phyloP scores from a whole-genome alignment of 2,888 invertebrate species.

The Entomobrya multifasciata region DNA sequence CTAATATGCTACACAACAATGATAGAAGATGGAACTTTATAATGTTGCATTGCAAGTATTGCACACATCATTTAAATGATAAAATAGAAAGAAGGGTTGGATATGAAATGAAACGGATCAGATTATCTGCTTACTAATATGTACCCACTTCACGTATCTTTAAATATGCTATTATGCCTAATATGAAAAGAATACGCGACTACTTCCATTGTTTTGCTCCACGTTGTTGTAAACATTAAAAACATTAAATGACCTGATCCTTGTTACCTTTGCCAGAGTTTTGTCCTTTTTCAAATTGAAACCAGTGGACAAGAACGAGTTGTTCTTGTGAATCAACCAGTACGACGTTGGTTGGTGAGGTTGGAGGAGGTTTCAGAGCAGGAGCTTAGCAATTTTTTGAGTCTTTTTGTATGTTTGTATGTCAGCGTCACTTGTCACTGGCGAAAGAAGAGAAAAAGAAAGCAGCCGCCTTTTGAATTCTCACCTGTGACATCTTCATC shows the following conservation, averaged over 20 bases:
- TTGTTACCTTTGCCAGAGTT: neutral
- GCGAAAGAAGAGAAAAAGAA: conserved; percentile 37
- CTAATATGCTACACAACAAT: neutral
- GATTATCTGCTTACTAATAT: neutral
- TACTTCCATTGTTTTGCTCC: conserved; percentile 30
- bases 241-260: neutral
- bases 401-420: neutral
- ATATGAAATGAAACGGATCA: conserved; percentile 29
- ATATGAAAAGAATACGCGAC: neutral
- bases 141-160: neutral
- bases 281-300: conserved; percentile 22
- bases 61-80: conserved; percentile 20
- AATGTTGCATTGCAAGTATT: neutral
- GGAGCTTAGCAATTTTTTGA: neutral
- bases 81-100: conserved; percentile 6
- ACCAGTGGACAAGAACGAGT: neutral
- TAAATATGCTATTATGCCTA: conserved; percentile 20
- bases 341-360: conserved; percentile 41
- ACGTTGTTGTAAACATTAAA: conserved; percentile 38
- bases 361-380: conserved; percentile 46
- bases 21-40: neutral
- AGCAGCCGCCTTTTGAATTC: conserved; percentile 26
- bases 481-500: conserved; percentile 70
- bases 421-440: neutral
- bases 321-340: conserved; percentile 16